Conservation (phyloP, 2,797 vertebrate species). For the Pyrocephalus nanus region DNA sequence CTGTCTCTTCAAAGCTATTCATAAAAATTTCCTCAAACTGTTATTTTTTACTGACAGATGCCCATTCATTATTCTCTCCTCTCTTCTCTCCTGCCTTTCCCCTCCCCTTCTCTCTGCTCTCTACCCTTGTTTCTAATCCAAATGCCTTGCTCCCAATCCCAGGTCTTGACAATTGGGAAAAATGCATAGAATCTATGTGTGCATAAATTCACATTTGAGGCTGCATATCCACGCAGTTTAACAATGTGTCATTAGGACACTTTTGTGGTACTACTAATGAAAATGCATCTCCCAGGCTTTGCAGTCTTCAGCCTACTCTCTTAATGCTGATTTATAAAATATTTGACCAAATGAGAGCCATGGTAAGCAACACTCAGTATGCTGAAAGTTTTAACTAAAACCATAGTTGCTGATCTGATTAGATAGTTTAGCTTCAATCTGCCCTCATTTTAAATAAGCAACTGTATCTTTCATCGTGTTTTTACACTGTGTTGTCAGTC, state of each 20-base stretch:
- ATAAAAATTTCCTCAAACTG: not conserved
- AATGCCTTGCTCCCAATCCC: not conserved
- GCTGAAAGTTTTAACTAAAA: not conserved
- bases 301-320: not conserved
- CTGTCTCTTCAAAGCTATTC: constrained; percentile 24
- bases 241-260: not conserved
- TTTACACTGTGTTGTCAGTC: not conserved
- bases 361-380: not conserved
- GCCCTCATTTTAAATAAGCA: not conserved
- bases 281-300: not conserved
- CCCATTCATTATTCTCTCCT: not conserved
- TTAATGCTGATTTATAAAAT: not conserved
- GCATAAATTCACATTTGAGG: not conserved
- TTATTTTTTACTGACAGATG: not conserved
- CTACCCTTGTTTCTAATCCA: not conserved
- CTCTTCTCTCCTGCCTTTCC: not conserved
- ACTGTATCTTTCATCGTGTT: not conserved
- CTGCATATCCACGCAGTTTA: not conserved
- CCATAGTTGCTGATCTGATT: not conserved
- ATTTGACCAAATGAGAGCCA: not conserved
- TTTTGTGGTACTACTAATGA: not conserved
- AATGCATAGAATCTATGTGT: not conserved
- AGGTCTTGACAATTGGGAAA: not conserved
- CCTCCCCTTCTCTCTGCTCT: not conserved
- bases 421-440: not conserved